A percentile compares a stretch with the other conserved stretches of the same genome.
These are phyloP conservation scores for Carollia perspicillata DNA, from an alignment of 2,113 vertebrate genomes.

Conservation along the genomic window DNA sequence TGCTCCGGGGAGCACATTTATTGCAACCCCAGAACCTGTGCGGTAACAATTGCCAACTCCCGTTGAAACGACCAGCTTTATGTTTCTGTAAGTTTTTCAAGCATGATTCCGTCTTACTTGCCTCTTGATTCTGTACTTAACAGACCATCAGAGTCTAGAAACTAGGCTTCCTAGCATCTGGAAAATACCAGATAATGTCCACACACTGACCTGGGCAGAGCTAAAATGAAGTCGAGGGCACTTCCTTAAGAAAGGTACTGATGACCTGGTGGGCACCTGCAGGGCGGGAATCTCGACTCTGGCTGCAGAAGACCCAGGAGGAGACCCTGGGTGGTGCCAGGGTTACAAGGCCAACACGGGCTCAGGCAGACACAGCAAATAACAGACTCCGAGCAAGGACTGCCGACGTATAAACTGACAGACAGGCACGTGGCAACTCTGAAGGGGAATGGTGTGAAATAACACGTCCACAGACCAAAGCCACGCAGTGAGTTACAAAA, in stretches of 20 bases:
- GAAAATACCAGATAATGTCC: background rate
- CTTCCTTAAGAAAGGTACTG: background rate
- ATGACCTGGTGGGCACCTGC: fast-evolving
- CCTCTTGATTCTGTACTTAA: background rate
- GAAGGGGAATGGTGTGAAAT: fast-evolving
- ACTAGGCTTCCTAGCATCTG: background rate
- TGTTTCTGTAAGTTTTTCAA: background rate
- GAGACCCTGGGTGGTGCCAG: background rate
- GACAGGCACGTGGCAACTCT: fast-evolving
- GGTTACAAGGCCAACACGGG: background rate
- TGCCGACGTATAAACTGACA: fast-evolving
- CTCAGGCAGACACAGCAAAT: background rate
- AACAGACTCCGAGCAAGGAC: background rate
- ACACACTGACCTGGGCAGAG: background rate
- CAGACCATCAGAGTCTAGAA: background rate
- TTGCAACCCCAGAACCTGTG: background rate
- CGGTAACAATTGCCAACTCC: fast-evolving
- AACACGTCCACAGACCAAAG: background rate
- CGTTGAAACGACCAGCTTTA: background rate
- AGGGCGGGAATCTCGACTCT: fast-evolving
- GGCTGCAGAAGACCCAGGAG: background rate
- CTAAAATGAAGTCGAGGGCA: fast-evolving
- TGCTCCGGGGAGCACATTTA: background rate
- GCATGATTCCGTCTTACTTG: background rate
- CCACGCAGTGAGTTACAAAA: background rate